phyloP scores from a whole-genome alignment of 2,113 vertebrate genomes.

The Gavia stellata region DNA sequence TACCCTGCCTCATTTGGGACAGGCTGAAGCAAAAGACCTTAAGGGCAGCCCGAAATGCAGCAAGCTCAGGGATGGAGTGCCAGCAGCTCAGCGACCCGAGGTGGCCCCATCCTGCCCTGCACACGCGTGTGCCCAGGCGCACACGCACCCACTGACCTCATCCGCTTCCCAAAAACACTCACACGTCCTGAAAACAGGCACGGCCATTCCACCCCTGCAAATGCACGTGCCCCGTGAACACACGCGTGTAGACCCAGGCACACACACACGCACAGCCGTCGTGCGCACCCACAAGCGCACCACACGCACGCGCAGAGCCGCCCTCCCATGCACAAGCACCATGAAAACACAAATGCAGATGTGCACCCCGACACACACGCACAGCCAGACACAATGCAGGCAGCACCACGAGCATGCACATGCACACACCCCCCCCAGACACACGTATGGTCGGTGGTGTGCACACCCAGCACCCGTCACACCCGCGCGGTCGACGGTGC shows the following conservation, averaged over 20 bases:
- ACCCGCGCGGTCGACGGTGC: fast-evolving
- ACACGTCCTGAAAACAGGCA: fast-evolving
- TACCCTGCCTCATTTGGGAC: fast-evolving
- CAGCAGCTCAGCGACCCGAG: not conserved
- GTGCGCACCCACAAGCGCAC: not conserved
- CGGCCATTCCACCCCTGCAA: not conserved
- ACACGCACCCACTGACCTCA: fast-evolving
- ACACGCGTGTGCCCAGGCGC: not conserved
- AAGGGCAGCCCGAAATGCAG: not conserved
- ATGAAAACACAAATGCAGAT: not conserved
- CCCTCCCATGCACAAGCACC: not conserved
- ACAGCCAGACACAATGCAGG: too few species aligned
- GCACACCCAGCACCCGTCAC: not conserved
- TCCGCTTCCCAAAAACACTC: fast-evolving
- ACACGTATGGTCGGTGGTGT: fast-evolving
- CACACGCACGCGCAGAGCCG: fast-evolving
- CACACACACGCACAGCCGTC: fast-evolving
- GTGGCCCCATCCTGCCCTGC: not conserved
- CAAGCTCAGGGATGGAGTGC: not conserved
- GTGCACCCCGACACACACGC: not conserved
- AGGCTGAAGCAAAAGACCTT: not conserved
- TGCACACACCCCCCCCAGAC: too few species aligned
- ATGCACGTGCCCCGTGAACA: fast-evolving
- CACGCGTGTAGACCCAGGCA: too few species aligned
- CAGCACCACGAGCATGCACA: not conserved